Evolutionary conservation across 1,140 invertebrate species (phyloP).

Genomic region (Drosophila nikananu): DNA sequence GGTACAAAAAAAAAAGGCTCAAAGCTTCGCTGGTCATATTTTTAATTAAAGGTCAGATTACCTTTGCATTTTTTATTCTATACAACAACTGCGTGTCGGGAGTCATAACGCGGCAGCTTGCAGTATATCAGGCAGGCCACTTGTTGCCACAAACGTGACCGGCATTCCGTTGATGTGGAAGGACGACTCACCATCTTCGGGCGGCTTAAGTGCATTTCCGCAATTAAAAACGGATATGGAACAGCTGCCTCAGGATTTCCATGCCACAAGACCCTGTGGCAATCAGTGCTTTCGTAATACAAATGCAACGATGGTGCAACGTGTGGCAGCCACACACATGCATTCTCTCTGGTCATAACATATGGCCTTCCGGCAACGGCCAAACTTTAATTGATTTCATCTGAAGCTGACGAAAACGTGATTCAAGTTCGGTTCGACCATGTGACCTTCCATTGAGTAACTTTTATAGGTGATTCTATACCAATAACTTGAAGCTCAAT

Average conservation of each 20-base stretch:
- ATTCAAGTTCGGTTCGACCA: slow-evolving; percentile 1
- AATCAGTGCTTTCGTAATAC: slow-evolving; percentile 25
- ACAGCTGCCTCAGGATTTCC: slow-evolving; percentile 13
- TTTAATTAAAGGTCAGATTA: slow-evolving; percentile 54
- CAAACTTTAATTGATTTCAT: slow-evolving; percentile 54
- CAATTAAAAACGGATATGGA: slow-evolving; percentile 77
- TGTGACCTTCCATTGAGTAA: slow-evolving; percentile 4
- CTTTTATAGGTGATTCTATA: background rate
- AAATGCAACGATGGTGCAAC: slow-evolving; percentile 45
- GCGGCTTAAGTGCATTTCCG: slow-evolving; percentile 73
- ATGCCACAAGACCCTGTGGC: background rate
- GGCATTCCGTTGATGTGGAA: slow-evolving; percentile 31
- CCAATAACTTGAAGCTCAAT: background rate
- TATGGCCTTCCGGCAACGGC: background rate
- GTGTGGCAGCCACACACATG: slow-evolving; percentile 43
- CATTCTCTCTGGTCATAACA: background rate
- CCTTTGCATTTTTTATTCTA: slow-evolving; percentile 8
- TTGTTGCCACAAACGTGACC: slow-evolving; percentile 79
- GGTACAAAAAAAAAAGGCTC: slow-evolving; percentile 9
- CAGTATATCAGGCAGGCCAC: slow-evolving; percentile 36
- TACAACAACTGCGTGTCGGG: background rate
- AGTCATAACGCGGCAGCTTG: slow-evolving; percentile 25
- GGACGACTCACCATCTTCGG: slow-evolving; percentile 34
- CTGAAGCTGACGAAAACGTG: slow-evolving; percentile 37
- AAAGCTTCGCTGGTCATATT: slow-evolving; percentile 21